Conservation (phyloP, 2,888 invertebrate genomes). For the Pyrochroa serraticornis region DNA sequence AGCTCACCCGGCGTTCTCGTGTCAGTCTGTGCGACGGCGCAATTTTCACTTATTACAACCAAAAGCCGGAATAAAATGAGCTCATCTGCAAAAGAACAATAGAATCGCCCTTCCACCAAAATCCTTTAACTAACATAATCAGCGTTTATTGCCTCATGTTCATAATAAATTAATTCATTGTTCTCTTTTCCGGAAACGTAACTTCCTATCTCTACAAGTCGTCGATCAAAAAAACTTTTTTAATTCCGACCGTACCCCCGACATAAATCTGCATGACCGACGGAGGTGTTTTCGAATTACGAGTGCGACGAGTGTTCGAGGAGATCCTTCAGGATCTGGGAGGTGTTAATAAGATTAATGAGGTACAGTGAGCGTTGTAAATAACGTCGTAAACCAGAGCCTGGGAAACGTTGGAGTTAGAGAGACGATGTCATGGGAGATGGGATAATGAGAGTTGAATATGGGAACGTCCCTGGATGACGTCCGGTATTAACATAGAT, state of each 20-base stretch:
- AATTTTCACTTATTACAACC: constrained; percentile 20
- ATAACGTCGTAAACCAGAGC: constrained; percentile 7
- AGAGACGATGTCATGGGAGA: constrained; percentile 1
- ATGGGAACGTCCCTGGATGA: constrained; percentile 15
- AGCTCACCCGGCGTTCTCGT: constrained; percentile 19
- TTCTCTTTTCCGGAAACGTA: not conserved
- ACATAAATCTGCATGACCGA: too few relatives aligned
- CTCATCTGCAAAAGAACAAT: constrained; percentile 13
- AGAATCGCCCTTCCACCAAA: not conserved
- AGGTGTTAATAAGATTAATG: constrained; percentile 16
- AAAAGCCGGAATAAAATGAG: constrained; percentile 15
- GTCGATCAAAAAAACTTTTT: not conserved
- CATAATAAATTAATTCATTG: not conserved
- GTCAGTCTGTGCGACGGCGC: constrained; percentile 15
- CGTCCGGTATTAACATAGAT: constrained; percentile 24
- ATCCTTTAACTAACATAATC: too few relatives aligned
- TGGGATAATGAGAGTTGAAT: constrained; percentile 7
- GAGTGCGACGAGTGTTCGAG: not conserved
- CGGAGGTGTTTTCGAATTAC: not conserved
- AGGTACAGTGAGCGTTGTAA: constrained; percentile 5
- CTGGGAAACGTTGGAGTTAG: not conserved
- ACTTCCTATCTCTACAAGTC: not conserved
- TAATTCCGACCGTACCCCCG: not conserved
- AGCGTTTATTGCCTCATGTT: too few relatives aligned
- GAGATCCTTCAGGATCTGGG: not conserved